Conservation (phyloP, 2,113 vertebrate species). For the Neolamprologus brichardi region DNA sequence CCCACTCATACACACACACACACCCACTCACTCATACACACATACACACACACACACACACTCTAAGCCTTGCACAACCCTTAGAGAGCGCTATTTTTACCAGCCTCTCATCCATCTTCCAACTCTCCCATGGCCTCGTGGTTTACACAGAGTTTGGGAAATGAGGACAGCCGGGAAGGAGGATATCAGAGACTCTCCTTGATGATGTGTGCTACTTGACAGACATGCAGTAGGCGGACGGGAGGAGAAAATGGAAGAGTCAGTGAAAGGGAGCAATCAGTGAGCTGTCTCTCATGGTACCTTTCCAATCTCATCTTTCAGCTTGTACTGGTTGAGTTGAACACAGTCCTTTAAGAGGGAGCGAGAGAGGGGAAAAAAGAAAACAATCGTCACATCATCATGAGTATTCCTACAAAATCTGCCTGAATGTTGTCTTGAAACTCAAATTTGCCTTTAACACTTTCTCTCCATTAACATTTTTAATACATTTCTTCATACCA, state of each 20-base stretch:
- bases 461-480: not conserved
- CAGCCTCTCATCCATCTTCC: conserved; percentile 56
- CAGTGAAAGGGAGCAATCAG: conserved; percentile 46
- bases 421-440: not conserved
- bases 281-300: conserved; percentile 62
- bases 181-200: conserved; percentile 43
- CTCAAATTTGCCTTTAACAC: not conserved
- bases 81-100: conserved; percentile 62
- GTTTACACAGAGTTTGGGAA: conserved; percentile 56
- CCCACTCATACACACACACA: not conserved
- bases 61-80: conserved; percentile 24
- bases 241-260: conserved; percentile 8
- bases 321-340: conserved; percentile 96
- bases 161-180: conserved; percentile 53
- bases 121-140: conserved; percentile 51
- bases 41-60: not conserved
- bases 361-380: not conserved
- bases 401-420: not conserved
- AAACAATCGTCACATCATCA: not conserved
- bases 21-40: not conserved
- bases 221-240: conserved; percentile 24
- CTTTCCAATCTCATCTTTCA: conserved; percentile 98
- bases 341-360: conserved; percentile 82
- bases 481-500: not conserved
- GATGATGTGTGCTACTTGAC: conserved; percentile 32